Percentiles rank a stretch among this genome's conserved stretches.
phyloP scores from a whole-genome alignment of 2,113 vertebrate species.

The Lichenostomus cassidix region DNA sequence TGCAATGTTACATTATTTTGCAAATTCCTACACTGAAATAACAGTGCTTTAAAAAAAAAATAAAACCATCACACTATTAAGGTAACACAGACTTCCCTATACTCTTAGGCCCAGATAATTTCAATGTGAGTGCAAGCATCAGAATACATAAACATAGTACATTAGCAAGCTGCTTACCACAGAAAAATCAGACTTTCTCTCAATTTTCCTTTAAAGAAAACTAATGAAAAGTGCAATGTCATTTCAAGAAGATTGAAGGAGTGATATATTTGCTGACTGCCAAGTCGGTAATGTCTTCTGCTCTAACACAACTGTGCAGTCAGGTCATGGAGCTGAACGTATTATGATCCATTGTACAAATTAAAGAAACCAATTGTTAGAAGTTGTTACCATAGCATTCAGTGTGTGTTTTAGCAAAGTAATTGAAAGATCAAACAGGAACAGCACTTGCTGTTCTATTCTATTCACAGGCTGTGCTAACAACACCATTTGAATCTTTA shows the following conservation, averaged over 20 bases:
- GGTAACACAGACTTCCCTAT: not conserved
- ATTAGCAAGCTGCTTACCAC: not conserved
- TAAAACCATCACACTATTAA: not conserved
- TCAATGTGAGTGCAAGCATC: not conserved
- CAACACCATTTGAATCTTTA: not conserved
- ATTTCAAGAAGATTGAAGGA: not conserved
- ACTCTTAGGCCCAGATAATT: not conserved
- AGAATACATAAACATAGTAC: not conserved
- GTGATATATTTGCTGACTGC: not conserved
- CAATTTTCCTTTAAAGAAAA: not conserved
- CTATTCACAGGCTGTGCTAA: not conserved
- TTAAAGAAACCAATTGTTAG: not conserved
- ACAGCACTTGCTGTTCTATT: not conserved
- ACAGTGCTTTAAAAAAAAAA: not conserved
- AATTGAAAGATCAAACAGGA: not conserved
- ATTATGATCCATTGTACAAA: not conserved
- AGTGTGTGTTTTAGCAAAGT: not conserved
- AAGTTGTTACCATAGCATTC: not conserved
- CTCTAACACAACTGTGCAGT: not conserved
- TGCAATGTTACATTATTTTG: not conserved
- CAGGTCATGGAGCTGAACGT: not conserved
- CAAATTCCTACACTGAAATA: not conserved
- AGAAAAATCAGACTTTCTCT: not conserved
- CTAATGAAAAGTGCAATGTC: not conserved
- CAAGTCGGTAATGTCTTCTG: not conserved